Evolutionary conservation across 2,888 invertebrate genomes (phyloP).

Genomic region (Meiosimyza platycephala): DNA sequence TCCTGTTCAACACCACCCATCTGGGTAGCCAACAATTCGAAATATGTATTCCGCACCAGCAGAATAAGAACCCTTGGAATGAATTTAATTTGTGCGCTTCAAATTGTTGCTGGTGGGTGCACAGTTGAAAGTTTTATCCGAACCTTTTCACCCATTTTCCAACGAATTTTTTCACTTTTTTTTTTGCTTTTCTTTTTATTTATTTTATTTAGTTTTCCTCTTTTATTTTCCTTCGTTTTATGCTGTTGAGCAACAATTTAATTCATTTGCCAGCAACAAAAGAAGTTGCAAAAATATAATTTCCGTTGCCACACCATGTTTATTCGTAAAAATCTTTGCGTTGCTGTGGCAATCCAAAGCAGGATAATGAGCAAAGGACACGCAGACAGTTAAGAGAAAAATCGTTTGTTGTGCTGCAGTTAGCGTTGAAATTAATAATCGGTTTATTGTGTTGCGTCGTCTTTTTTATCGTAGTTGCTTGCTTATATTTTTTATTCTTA

Average conservation of each 20-base stretch:
- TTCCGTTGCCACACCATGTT: conserved; percentile 51
- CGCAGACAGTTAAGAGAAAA: background rate
- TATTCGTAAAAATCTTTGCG: background rate
- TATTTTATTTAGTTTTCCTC: too few species aligned
- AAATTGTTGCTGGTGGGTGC: conserved; percentile 2
- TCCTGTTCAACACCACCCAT: too few species aligned
- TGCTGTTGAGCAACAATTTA: conserved; percentile 32
- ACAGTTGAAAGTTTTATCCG: too few species aligned
- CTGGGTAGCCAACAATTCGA: too few species aligned
- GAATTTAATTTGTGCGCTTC: conserved; percentile 25
- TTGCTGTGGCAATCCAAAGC: background rate
- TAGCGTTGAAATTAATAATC: conserved; percentile 21
- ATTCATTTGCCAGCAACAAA: conserved; percentile 38
- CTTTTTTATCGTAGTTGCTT: background rate
- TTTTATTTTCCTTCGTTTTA: background rate
- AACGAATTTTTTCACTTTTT: too few species aligned
- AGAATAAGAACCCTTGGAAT: conserved; percentile 24
- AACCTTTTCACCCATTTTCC: too few species aligned
- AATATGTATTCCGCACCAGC: too few species aligned
- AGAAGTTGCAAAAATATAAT: conserved; percentile 60
- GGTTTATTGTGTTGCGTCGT: conserved; percentile 19
- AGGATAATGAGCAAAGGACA: too few species aligned
- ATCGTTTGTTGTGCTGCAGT: conserved; percentile 1
- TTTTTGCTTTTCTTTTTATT: too few species aligned
- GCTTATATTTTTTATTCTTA: too few species aligned